Base-by-base conservation (phyloP, 1,140 invertebrate genomes). In the Philaenus spumarius region DNA sequence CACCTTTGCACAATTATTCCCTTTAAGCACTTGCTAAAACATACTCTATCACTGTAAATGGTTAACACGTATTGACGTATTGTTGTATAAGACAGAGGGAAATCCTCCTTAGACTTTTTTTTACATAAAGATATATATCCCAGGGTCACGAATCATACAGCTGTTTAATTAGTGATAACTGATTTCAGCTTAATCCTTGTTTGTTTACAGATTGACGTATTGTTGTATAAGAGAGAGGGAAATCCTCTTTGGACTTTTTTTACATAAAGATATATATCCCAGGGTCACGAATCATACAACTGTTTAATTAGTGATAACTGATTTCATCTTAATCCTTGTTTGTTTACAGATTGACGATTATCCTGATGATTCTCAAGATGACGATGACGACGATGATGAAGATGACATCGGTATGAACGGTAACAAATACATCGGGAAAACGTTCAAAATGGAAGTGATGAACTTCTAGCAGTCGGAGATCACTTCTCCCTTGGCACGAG, bases 401-500 rank as follows among this genome's bases (percentile, higher is more conserved):
- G n/a, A n/a, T n/a, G n/a, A 51, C 20, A 22, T 35, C 11, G 30
- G 48, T 3, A 51, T 35, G 45, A 47, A 47, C 45, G 22, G 45
- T 23, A 47, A 51, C 20, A 34, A 51, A 15, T 34, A 51, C 23
- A 15, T 51, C 24, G 48, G 48, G 7, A 51, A 51, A 15, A 34
- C 48, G 26, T 51, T 51, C 26, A 51, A 51, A 19, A 51, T 51
- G 48, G 48, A 51, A 17, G 48, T 51, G 12, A 17, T 51, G 48
- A 34, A 51, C 30, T 51, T 51, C 14, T 51, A 51, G 48, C 48
- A 51, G n/a, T n/a, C n/a, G n/a, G n/a, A n/a, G n/a, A n/a, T n/a
- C n/a, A n/a, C n/a, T n/a, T n/a, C n/a, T n/a, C n/a, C n/a, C n/a
- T n/a, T n/a, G n/a, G n/a, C n/a, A n/a, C n/a, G n/a, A n/a, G n/a